phyloP scores from a whole-genome alignment of 2,113 vertebrate species.

The Bos indicus region DNA sequence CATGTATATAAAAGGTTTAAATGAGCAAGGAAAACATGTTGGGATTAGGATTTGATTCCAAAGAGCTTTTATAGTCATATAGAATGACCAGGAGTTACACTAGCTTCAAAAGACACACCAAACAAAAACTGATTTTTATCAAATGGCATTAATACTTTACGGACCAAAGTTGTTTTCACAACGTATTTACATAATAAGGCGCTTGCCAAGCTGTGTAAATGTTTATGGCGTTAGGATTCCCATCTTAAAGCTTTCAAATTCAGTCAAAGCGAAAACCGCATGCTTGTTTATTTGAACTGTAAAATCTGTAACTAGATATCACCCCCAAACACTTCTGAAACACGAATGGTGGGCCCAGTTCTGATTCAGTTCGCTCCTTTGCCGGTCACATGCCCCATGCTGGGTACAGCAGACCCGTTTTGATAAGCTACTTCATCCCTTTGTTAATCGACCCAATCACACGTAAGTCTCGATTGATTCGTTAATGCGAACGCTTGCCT shows the following conservation, averaged over 20 bases:
- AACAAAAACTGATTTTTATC: slow-evolving; percentile 78
- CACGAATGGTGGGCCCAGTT: not conserved
- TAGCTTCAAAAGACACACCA: slow-evolving; percentile 75
- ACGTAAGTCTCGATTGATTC: not conserved
- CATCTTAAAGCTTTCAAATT: slow-evolving; percentile 59
- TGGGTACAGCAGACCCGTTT: slow-evolving; percentile 13
- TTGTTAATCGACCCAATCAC: not conserved
- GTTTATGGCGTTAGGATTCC: slow-evolving; percentile 56
- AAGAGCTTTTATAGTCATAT: slow-evolving; percentile 74
- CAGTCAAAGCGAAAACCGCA: slow-evolving; percentile 45
- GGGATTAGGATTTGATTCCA: slow-evolving; percentile 78
- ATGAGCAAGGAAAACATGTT: slow-evolving; percentile 77
- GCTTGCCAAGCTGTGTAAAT: slow-evolving; percentile 64
- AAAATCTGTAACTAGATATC: slow-evolving; percentile 50
- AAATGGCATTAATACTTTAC: slow-evolving; percentile 63
- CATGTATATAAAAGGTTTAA: slow-evolving; percentile 68
- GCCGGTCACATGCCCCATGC: not conserved
- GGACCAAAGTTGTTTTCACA: slow-evolving; percentile 61
- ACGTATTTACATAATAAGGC: slow-evolving; percentile 72
- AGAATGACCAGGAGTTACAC: slow-evolving; percentile 71
- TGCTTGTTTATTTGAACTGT: slow-evolving; percentile 50
- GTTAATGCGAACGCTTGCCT: not conserved
- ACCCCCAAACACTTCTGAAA: slow-evolving; percentile 34
- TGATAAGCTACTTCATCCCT: not conserved
- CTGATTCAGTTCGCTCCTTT: not conserved